Conservation (phyloP, 2,888 invertebrate genomes). For the Frankliniella fusca region DNA sequence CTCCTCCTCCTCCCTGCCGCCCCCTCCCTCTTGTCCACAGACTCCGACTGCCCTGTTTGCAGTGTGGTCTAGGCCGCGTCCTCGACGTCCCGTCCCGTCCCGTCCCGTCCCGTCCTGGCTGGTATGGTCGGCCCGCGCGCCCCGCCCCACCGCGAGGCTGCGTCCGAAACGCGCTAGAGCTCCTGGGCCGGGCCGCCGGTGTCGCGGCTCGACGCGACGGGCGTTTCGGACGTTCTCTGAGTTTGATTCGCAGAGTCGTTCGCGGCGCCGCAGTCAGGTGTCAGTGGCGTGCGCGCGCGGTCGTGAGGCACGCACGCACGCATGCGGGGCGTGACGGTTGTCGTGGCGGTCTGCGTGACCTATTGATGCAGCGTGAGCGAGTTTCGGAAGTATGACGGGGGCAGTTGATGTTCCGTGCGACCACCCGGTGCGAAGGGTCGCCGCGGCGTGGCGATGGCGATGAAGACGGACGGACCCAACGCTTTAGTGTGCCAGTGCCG, state of each 20-base stretch:
- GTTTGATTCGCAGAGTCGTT: no score
- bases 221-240: no score
- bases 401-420: no score
- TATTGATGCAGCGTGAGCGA: no score
- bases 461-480: no score
- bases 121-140: slow-evolving; percentile 12
- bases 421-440: no score
- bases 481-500: no score
- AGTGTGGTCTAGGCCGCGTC: slow-evolving; percentile 15
- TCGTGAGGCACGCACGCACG: not conserved
- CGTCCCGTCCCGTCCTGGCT: not conserved
- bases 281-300: not conserved
- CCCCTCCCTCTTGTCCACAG: not conserved
- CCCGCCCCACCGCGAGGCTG: not conserved
- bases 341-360: not conserved
- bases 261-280: not conserved
- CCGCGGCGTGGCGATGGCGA: no score
- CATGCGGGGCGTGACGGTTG: not conserved
- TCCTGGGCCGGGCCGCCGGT: no score
- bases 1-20: no score
- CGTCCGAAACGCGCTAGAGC: not conserved
- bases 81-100: not conserved
- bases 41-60: not conserved
- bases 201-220: no score
- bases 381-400: no score